phyloP scores from a whole-genome alignment of 23 tunicate species.

The Ascidia mentula region DNA sequence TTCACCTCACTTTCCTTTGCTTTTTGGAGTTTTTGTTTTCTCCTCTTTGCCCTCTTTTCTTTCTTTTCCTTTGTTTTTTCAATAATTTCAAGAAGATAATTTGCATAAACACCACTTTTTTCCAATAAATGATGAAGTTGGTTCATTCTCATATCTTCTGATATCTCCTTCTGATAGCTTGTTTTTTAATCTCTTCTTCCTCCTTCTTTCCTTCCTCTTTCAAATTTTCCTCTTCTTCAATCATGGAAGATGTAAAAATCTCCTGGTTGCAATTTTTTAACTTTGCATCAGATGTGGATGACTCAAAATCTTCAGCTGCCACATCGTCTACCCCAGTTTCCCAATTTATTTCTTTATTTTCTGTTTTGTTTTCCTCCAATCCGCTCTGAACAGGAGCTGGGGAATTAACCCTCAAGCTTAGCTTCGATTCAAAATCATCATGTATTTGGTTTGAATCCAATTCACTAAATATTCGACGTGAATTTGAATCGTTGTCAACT shows the following conservation, averaged over 20 bases:
- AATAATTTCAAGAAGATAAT: constrained; percentile 55
- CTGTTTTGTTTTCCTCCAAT: not conserved
- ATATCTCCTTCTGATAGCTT: constrained; percentile 30
- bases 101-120: constrained; percentile 82
- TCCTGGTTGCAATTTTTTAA: not conserved
- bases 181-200: constrained; percentile 14
- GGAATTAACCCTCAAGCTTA: not conserved
- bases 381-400: not conserved
- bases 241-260: constrained; percentile 25
- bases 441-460: not conserved
- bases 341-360: not conserved
- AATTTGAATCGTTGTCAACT: constrained; percentile 1
- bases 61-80: constrained; percentile 47
- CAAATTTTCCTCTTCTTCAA: constrained; percentile 42
- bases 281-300: not conserved
- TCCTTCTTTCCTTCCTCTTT: constrained; percentile 32
- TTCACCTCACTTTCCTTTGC: not conserved
- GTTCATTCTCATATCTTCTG: constrained; percentile 41
- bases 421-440: not conserved
- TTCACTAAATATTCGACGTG: not conserved
- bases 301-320: not conserved
- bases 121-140: constrained; percentile 59
- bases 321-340: not conserved
- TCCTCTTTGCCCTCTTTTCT: constrained; percentile 18
- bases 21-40: not conserved